A percentile compares a stretch with the other conserved stretches of the same genome.
phyloP scores from a whole-genome alignment of 2,113 vertebrate genomes.

The Apteryx owenii region DNA sequence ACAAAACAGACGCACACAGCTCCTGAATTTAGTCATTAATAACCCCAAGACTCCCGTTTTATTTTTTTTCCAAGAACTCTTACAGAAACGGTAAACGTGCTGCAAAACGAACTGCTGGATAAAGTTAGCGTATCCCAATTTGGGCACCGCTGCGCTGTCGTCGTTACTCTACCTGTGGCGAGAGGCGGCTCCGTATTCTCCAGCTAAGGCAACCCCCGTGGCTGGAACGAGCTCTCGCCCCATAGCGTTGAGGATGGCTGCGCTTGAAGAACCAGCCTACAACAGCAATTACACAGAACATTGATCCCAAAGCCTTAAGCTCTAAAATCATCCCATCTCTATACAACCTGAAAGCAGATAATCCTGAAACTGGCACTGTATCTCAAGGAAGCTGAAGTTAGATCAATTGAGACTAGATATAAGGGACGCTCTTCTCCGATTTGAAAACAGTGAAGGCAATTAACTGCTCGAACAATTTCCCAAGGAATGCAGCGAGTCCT shows the following conservation, averaged over 20 bases:
- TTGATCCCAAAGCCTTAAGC: not conserved
- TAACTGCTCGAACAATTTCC: not conserved
- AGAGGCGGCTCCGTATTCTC: slow-evolving; percentile 74
- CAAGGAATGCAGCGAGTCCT: not conserved
- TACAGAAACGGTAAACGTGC: not conserved
- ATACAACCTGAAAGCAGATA: rapidly evolving
- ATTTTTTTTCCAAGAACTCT: not conserved
- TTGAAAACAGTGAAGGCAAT: not conserved
- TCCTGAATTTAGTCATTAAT: not conserved
- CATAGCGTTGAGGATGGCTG: slow-evolving; percentile 89
- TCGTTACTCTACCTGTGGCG: slow-evolving; percentile 70
- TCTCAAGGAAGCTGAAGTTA: not conserved
- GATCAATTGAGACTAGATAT: rapidly evolving
- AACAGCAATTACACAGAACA: not conserved
- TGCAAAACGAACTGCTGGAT: not conserved
- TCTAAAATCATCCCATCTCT: rapidly evolving
- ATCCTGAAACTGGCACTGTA: rapidly evolving
- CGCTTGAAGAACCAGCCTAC: slow-evolving; percentile 89
- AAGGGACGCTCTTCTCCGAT: not conserved
- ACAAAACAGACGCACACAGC: rapidly evolving
- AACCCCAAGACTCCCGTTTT: not conserved
- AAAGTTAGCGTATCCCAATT: rapidly evolving
- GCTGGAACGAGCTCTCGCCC: slow-evolving; percentile 89
- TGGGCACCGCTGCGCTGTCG: rapidly evolving
- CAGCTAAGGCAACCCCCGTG: slow-evolving; percentile 75